Evolutionary conservation across 2,113 vertebrate species (phyloP).

Genomic region (Sinocyclocheilus anophthalmus): DNA sequence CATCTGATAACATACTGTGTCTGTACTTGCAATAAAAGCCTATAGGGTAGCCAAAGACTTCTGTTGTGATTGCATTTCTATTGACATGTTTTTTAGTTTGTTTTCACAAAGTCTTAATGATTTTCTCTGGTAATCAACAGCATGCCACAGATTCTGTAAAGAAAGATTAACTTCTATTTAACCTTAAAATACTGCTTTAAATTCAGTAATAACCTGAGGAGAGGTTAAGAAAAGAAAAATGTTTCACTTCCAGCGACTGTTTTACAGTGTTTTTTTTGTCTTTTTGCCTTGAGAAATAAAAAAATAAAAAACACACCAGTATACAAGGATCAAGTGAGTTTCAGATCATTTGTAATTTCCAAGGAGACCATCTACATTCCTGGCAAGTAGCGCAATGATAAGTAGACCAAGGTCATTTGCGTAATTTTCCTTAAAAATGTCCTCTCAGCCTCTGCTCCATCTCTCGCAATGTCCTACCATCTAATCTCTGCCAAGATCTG

Average conservation of each 20-base stretch:
- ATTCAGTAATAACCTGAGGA: not conserved
- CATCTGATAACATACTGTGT: not conserved
- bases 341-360: conserved; percentile 8
- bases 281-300: not conserved
- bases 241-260: not conserved
- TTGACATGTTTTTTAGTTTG: not conserved
- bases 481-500: conserved; percentile 51
- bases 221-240: not conserved
- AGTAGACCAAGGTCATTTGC: conserved; percentile 47
- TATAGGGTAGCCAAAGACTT: not conserved
- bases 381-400: conserved; percentile 30
- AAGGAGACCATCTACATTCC: conserved; percentile 22
- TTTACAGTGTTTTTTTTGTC: not conserved
- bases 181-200: not conserved
- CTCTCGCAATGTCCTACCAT: conserved; percentile 48
- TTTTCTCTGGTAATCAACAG: not conserved
- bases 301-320: not conserved
- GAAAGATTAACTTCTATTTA: not conserved
- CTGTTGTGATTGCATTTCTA: not conserved
- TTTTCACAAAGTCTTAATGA: not conserved
- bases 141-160: not conserved
- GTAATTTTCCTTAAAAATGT: conserved; percentile 50
- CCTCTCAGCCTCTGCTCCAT: conserved; percentile 41
- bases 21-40: not conserved
- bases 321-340: not conserved